Percentiles rank a stretch among this genome's conserved stretches.
Evolutionary conservation across 2,113 vertebrate genomes (phyloP).

Genomic region (Cochlearius cochlearius): DNA sequence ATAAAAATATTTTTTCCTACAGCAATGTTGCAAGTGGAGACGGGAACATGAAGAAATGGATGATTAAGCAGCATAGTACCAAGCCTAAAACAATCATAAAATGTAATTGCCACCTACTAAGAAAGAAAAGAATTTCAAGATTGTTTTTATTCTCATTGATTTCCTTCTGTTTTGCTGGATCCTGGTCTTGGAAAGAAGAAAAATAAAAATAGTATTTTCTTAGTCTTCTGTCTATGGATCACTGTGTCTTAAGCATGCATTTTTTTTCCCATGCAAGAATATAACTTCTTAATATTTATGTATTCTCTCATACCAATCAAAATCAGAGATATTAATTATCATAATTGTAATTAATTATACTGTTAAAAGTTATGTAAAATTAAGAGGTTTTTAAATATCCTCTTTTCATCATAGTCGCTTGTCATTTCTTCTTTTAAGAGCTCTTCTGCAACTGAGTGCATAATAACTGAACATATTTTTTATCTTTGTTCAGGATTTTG

Average conservation of each 20-base stretch:
- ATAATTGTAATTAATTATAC: conserved; percentile 14
- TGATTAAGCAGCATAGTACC: conserved; percentile 23
- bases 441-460: neutral
- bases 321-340: neutral
- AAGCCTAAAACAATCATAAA: conserved; percentile 16
- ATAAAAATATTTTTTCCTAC: neutral
- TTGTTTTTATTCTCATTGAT: neutral
- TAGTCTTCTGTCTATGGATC: neutral
- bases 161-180: neutral
- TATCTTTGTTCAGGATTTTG: neutral
- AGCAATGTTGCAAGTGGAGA: neutral
- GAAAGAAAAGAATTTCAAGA: conserved; percentile 17
- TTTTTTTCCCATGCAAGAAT: neutral
- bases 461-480: neutral
- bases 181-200: neutral
- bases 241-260: neutral
- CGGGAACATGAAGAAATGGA: neutral
- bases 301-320: neutral
- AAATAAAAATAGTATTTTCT: neutral
- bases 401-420: neutral
- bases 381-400: neutral
- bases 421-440: neutral
- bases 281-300: neutral
- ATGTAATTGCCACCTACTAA: conserved; percentile 26
- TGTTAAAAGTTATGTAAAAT: conserved; percentile 28